Base-by-base conservation (phyloP, 2,113 vertebrate genomes). In the Tympanuchus pallidicinctus region DNA sequence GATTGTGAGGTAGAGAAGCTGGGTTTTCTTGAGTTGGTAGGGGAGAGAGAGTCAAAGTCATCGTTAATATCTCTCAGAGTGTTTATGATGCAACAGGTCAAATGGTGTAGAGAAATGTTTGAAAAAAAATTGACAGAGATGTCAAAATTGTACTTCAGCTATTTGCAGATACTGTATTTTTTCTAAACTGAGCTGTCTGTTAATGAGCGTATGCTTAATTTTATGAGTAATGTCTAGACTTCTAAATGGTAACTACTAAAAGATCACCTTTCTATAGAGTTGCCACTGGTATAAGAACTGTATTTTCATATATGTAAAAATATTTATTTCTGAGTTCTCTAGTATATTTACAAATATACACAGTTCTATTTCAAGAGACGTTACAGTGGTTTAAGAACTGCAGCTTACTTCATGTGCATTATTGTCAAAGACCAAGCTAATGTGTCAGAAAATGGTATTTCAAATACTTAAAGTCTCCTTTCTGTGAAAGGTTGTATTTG, bases 381-480 rank as follows among this genome's bases (percentile, higher is more conserved):
- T 54, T 50, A 21, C 52, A 20, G 22, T 52, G 25, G 77, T 92
- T 17, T 79, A 69, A 94, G 24, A 8, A 45, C 30, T 54, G 22
- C 43, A 66, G 6, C 2, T 70, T 64, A 43, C 82, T 78, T 86
- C 17, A 43, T 0, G 0, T 60, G 22, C 47, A 5, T 65, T 61
- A 25, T 43, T 86, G 77, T 61, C 54, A 50, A 72, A 79, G 59
- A 66, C 11, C 42, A 64, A 13, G n/a, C 9, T 56, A 11, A 74
- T 75, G 10, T 75, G 28, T 83, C 57, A 86, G 72, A 45, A 12
- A 74, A 3, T 8, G 9, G 47, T 52, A 70, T 54, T 79, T 82
- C 20, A 86, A 86, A 57, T 25, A 61, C 4, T 79, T 18, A 20
- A 79, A 89, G 14, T 32, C 54, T 61, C 48, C 13, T 65, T 42